phyloP scores from a whole-genome alignment of 2,888 invertebrate species.

The Flabesymbios commensalis region DNA sequence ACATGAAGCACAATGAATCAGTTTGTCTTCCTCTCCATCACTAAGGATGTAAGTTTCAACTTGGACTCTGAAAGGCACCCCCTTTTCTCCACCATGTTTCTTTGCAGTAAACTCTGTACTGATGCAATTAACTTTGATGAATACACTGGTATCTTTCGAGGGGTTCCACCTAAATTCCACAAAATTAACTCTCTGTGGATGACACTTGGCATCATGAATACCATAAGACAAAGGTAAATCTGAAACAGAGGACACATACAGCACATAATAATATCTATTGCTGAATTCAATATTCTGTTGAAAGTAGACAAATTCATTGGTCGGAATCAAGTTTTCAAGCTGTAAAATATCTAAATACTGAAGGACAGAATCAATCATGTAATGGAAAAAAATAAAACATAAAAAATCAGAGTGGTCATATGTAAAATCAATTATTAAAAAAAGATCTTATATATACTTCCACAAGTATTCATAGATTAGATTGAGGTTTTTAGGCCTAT shows the following conservation, averaged over 20 bases:
- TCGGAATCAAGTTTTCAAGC: too few species aligned
- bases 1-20: constrained; percentile 92
- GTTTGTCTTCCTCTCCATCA: constrained; percentile 62
- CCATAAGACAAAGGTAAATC: constrained; percentile 94
- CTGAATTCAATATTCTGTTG: background rate
- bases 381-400: too few species aligned
- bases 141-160: constrained; percentile 92
- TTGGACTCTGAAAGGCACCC: constrained; percentile 93
- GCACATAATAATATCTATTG: background rate
- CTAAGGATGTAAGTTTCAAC: constrained; percentile 71
- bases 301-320: too few species aligned
- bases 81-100: constrained; percentile 97
- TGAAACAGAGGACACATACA: constrained; percentile 55
- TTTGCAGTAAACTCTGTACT: constrained; percentile 97
- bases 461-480: too few species aligned
- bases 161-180: constrained; percentile 94
- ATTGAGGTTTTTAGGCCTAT: too few species aligned
- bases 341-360: too few species aligned
- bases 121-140: constrained; percentile 83
- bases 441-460: too few species aligned
- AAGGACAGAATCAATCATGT: too few species aligned
- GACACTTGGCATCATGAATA: constrained; percentile 79
- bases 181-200: constrained; percentile 73
- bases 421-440: too few species aligned
- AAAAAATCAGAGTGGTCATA: too few species aligned